phyloP scores from a whole-genome alignment of 2,888 invertebrate genomes.

The Andrena bucephala region DNA sequence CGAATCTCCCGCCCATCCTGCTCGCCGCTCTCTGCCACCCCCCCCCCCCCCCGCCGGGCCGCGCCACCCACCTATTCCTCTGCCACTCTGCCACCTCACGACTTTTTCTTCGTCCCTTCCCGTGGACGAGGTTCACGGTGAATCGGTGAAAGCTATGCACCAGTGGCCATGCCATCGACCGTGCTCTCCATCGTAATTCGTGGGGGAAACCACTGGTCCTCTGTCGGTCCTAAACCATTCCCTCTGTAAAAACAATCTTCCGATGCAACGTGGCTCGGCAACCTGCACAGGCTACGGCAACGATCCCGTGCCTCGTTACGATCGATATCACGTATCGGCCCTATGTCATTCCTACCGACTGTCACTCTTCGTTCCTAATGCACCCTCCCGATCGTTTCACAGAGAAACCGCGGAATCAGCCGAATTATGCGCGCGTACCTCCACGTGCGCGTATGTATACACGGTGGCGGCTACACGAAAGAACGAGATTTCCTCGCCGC shows the following conservation, averaged over 20 bases:
- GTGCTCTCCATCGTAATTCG: not conserved
- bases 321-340: not conserved
- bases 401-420: constrained; percentile 80
- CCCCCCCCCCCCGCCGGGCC: constrained; percentile 49
- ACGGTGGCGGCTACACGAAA: constrained; percentile 48
- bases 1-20: constrained; percentile 79
- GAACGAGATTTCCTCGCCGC: constrained; percentile 63
- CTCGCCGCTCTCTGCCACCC: constrained; percentile 59
- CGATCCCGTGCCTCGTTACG: not conserved
- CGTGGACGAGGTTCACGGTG: constrained; percentile 38
- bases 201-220: too few relatives aligned
- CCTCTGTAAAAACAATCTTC: too few relatives aligned
- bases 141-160: constrained; percentile 46
- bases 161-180: not conserved
- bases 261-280: too few relatives aligned
- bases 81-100: constrained; percentile 39
- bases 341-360: not conserved
- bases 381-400: constrained; percentile 58
- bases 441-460: constrained; percentile 47
- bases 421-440: constrained; percentile 69
- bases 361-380: too few relatives aligned
- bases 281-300: too few relatives aligned
- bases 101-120: constrained; percentile 53
- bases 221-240: too few relatives aligned
- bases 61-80: constrained; percentile 65